These are phyloP conservation scores for Sesamia nonagrioides DNA, from an alignment of 1,140 invertebrate species.

Conservation along the genomic window DNA sequence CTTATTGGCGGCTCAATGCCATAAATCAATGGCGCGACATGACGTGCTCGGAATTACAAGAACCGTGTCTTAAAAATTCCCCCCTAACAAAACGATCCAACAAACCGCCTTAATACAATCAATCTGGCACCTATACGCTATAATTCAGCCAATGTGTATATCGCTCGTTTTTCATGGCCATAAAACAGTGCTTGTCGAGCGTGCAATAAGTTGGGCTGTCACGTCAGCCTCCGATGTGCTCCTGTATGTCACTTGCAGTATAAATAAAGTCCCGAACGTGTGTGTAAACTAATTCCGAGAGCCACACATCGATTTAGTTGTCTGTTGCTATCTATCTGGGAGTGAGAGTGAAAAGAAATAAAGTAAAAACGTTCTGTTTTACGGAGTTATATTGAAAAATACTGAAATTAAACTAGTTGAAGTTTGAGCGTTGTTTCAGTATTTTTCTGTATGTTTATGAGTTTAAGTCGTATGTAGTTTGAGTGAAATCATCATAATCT, in stretches of 20 bases:
- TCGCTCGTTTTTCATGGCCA: slow-evolving; percentile 26
- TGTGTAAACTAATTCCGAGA: slow-evolving; percentile 36
- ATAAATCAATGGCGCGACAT: neutral
- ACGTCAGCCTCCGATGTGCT: slow-evolving; percentile 18
- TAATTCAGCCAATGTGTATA: slow-evolving; percentile 20
- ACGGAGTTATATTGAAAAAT: neutral
- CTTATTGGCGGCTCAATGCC: neutral
- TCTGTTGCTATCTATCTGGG: slow-evolving; percentile 1
- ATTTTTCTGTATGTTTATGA: no score
- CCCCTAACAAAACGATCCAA: neutral
- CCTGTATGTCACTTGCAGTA: slow-evolving; percentile 19
- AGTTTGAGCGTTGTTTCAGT: no score
- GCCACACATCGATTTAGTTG: slow-evolving; percentile 32
- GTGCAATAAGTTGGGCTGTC: slow-evolving; percentile 35
- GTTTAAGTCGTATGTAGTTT: no score
- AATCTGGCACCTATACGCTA: slow-evolving; percentile 12
- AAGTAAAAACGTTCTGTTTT: neutral
- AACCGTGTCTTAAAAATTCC: neutral
- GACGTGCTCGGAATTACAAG: neutral
- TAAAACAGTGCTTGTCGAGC: slow-evolving; percentile 8
- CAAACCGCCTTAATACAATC: neutral
- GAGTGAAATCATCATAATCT: no score
- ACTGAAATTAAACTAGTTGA: no score
- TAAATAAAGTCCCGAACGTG: slow-evolving; percentile 22
- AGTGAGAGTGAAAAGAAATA: neutral